Base-by-base conservation (phyloP, 2,797 vertebrate species). In the Phyllotis vaccarum region DNA sequence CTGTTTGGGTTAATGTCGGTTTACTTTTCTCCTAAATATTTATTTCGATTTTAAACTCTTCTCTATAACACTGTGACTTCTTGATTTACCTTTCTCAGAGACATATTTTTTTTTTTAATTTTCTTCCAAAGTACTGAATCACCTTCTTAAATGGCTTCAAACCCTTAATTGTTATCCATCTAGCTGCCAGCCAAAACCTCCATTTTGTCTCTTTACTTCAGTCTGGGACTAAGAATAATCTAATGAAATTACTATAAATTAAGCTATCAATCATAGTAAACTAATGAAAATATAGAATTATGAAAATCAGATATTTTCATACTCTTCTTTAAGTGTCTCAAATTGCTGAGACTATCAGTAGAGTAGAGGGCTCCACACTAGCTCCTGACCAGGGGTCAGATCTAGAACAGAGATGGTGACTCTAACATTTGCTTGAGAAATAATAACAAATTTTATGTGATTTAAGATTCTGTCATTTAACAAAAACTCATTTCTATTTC, bases 381-480 rank as follows among this genome's bases (percentile, higher is more conserved):
- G 52, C 10, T 94, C 46, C 80, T 85, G 2, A 70, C 62, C 54
- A 94, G 56, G 94, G 24, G 29, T 86, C 31, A 70, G 34, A 74
- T 27, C 79, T 13, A 86, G 64, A 22, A 62, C 43, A 68, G 7
- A 17, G 74, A 58, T 43, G 12, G 60, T 74, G 24, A 22, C 76
- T 81, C 78, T 89, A 90, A 93, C 76, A 78, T 49, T 91, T 91
- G 19, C 92, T 94, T 89, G 54, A 87, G 86, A 83, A 92, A 86
- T 49, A 21, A 85, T 85, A 52, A 56, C 8, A 85, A 79, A 81
- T 40, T 90, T 88, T 37, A 78, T 64, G 27, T 81, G 85, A 90
- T 37, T 95, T 88, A 90, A 94, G 68, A 92, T 24, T 60, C n/a
- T 79, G 3, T 68, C 54, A 88, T 96, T 95, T 96, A 79, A 79